These are phyloP conservation scores for Strigops habroptila DNA, from an alignment of 2,113 vertebrate genomes.

Conservation along the genomic window DNA sequence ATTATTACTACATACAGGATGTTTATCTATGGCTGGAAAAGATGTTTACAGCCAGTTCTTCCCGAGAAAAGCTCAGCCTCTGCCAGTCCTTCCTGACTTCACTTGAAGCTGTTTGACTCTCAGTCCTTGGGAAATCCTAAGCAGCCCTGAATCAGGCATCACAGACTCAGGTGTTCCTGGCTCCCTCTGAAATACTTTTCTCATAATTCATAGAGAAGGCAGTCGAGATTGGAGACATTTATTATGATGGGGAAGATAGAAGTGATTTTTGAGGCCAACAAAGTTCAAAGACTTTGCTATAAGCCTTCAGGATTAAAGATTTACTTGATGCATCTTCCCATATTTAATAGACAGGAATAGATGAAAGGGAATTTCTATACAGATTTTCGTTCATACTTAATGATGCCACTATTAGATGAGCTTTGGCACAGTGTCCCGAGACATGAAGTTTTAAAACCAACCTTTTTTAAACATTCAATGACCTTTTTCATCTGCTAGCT, in stretches of 20 bases:
- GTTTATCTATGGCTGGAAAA: background rate
- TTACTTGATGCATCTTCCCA: background rate
- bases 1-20: background rate
- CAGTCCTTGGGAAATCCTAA: background rate
- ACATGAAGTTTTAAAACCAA: slow-evolving; percentile 67
- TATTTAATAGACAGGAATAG: slow-evolving; percentile 67
- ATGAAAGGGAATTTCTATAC: slow-evolving; percentile 69
- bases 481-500: slow-evolving; percentile 63
- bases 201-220: background rate
- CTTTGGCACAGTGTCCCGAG: slow-evolving; percentile 55
- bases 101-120: background rate
- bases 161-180: background rate
- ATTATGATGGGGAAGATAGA: background rate
- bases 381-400: slow-evolving; percentile 66
- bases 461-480: slow-evolving; percentile 72
- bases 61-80: background rate
- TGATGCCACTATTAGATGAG: slow-evolving; percentile 57
- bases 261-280: slow-evolving; percentile 33
- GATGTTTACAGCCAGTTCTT: background rate
- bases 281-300: slow-evolving; percentile 60
- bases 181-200: background rate
- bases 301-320: slow-evolving; percentile 62
- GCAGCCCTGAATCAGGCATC: background rate
- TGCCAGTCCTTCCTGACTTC: background rate
- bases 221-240: background rate